Evolutionary conservation across 1,140 invertebrate genomes (phyloP), one percentile per base, ranked within the genome.

Genomic region (Bicyclus anynana): DNA sequence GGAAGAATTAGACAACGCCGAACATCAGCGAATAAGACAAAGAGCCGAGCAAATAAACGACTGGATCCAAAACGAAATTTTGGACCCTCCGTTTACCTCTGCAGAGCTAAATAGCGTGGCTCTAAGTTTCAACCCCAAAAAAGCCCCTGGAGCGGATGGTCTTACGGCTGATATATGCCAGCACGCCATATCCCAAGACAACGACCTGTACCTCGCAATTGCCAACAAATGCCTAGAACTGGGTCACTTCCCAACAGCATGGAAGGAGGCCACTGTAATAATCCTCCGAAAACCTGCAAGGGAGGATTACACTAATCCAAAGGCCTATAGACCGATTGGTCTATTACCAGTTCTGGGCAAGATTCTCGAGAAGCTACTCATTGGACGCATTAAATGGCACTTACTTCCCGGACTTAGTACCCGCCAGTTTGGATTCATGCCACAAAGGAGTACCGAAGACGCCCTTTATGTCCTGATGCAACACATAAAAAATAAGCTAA

Each of bases 131-230:
- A 59, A 64, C 27, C 61, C 59, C 0, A 59, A 56, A 27, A 62
- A 64, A 27, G 55, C 62, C 0, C 66, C 62, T 2, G 59, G 59
- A 0, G 14, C 5, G 1, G 59, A 64, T 16, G 66, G 66, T 0
- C 6, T 62, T 0, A 62, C 59, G 0, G 44, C 61, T 5, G 61
- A 68, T n/a, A 61, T 68, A 1, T 56, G 53, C 21, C 26, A 21
- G 6, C 6, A 9, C 1, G 49, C 51, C 0, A 38, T 58, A 2
- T 5, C 16, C 4, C n/a, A 0, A 0, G 14, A 38, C 10, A 14
- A 13, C n/a, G 47, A 60, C 1, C 0, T 40, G 5, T 40, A 50
- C 18, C 21, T 53, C 3, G 33, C 33, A 2, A 1, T 59, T 0
- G n/a, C 13, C 1, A 59, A 59, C n/a, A 53, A 37, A 16, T 53